Base-by-base conservation (phyloP, 92 coral and sea anemone genomes). In the Epizoanthus scotinus region DNA sequence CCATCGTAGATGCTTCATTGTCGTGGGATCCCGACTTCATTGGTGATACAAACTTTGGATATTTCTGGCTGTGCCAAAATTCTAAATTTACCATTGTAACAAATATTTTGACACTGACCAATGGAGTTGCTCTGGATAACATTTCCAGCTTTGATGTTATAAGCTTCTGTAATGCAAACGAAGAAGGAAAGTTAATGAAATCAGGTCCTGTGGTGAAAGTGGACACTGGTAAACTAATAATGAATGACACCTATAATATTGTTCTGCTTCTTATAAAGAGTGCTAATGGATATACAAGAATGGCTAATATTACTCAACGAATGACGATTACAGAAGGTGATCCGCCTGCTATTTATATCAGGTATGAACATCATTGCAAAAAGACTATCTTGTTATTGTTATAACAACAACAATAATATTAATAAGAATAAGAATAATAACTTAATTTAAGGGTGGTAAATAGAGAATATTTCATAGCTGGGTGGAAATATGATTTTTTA, bases 11-110 rank as follows among this genome's bases (percentile, higher is more conserved):
- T 77, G 92, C 83, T 47, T 50, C 67, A 0, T 49, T 10, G 8
- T 74, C 95, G 1, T 89, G 85, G 61, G 95, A 91, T 50, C 92
- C 95, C 13, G 95, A 91, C 61, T 84, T 74, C 19, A 3, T 71
- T 0, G 84, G 78, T 20, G 83, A 68, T 2, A 60, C 86, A 1
- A 84, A 58, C 38, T 85, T 91, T 47, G 87, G 60, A 22, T 87
- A 85, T 59, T 87, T 77, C 65, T 91, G 94, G 94, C 70, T 78
- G 64, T 88, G 91, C 34, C 87, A 89, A 40, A 91, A 84, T 57
- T 59, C 90, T 15, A 84, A 78, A 28, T 34, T 22, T 21, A 24
- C 14, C 15, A 70, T 82, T 56, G 74, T 68, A 40, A 40, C 13
- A 63, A 71, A 71, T n/a, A 60, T 79, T 18, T 27, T 2, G 26